Evolutionary conservation across 2,888 invertebrate genomes (phyloP).

Genomic region (Melolontha melolontha): DNA sequence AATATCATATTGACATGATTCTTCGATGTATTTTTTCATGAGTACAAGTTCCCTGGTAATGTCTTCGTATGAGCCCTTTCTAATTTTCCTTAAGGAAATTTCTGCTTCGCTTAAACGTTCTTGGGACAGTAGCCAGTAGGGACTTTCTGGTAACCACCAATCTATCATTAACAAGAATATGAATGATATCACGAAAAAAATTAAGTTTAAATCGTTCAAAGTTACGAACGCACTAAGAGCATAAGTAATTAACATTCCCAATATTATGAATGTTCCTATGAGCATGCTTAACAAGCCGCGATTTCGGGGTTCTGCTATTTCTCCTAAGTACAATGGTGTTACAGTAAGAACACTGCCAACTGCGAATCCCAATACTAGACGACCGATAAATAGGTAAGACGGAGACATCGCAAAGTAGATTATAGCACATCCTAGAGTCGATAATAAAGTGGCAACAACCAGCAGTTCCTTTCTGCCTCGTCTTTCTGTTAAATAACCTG

Average conservation of each 20-base stretch:
- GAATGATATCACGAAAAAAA: constrained; percentile 69
- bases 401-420: constrained; percentile 37
- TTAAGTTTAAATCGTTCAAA: constrained; percentile 73
- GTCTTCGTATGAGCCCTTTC: constrained; percentile 71
- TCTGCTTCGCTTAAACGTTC: constrained; percentile 72
- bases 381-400: constrained; percentile 25
- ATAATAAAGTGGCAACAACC: constrained; percentile 69
- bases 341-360: constrained; percentile 78
- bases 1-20: constrained; percentile 53
- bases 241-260: constrained; percentile 77
- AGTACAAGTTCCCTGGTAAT: constrained; percentile 72
- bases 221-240: constrained; percentile 76
- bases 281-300: constrained; percentile 85
- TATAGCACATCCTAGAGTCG: constrained; percentile 44
- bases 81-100: constrained; percentile 73
- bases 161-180: constrained; percentile 70
- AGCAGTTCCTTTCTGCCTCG: constrained; percentile 75
- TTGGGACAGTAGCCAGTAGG: constrained; percentile 73
- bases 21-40: constrained; percentile 62
- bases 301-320: constrained; percentile 82
- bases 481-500: constrained; percentile 73
- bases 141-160: constrained; percentile 84
- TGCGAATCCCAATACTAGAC: constrained; percentile 43
- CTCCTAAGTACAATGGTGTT: constrained; percentile 87
- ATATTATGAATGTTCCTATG: constrained; percentile 72